A percentile compares a stretch with the other conserved stretches of the same genome.
Conservation (phyloP, 2,797 vertebrate species). For the Eleutherodactylus coqui region DNA sequence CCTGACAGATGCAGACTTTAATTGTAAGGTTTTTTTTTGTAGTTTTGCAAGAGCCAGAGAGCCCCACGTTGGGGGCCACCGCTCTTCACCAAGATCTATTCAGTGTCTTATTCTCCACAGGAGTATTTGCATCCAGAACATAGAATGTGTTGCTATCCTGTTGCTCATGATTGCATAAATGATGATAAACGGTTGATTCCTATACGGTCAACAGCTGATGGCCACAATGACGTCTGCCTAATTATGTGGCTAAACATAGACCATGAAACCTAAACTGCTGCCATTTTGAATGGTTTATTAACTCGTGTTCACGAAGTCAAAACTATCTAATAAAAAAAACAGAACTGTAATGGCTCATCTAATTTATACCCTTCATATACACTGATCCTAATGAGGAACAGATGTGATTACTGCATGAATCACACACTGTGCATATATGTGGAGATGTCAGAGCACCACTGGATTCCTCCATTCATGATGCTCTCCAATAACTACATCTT, state of each 20-base stretch:
- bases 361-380: conserved; percentile 53
- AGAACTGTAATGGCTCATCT: conserved; percentile 27
- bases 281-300: conserved; percentile 2
- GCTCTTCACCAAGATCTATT: background rate
- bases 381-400: conserved; percentile 29
- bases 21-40: too few relatives aligned
- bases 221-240: background rate
- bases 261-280: background rate
- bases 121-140: background rate
- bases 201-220: background rate
- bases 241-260: background rate
- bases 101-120: background rate
- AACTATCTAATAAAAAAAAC: conserved; percentile 26
- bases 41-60: too few relatives aligned
- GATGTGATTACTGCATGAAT: conserved; percentile 43
- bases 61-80: too few relatives aligned
- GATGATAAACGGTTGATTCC: too few relatives aligned
- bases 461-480: conserved; percentile 25
- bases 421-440: background rate
- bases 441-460: conserved; percentile 19
- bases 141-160: background rate
- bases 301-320: background rate
- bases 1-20: too few relatives aligned
- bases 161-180: background rate
- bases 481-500: conserved; percentile 11